These are phyloP conservation scores for Diplodus puntazzo DNA, from an alignment of 2,797 vertebrate genomes.

Conservation along the genomic window DNA sequence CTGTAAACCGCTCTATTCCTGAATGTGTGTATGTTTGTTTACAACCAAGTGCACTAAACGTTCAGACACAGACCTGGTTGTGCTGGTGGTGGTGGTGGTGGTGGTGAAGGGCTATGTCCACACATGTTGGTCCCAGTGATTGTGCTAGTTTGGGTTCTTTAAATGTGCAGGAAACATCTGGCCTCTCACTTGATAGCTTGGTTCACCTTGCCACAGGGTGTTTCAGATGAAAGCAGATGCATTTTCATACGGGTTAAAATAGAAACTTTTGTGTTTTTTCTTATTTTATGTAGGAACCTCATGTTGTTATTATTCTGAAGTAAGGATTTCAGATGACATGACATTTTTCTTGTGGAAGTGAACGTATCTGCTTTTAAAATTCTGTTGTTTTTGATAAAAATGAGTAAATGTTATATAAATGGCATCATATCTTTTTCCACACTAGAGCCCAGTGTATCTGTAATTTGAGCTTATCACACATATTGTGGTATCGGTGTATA, in stretches of 20 bases:
- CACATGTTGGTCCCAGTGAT: slow-evolving; percentile 7
- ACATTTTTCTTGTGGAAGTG: background rate
- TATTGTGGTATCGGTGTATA: background rate
- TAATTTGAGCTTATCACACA: background rate
- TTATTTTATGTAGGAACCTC: background rate
- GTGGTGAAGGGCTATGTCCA: background rate
- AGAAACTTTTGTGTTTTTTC: background rate
- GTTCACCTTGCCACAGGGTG: slow-evolving; percentile 47
- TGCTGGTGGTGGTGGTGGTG: slow-evolving; percentile 29
- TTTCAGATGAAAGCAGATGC: background rate
- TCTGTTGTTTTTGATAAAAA: background rate
- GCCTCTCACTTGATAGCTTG: background rate
- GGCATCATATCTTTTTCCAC: too few species aligned
- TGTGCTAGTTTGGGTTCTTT: slow-evolving; percentile 15
- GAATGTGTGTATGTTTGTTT: slow-evolving; percentile 49
- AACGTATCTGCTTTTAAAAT: background rate
- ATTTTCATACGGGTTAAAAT: background rate
- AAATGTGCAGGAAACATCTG: background rate
- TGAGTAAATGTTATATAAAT: too few species aligned
- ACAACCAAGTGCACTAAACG: background rate
- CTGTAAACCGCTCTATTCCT: slow-evolving; percentile 43
- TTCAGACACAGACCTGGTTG: slow-evolving; percentile 18
- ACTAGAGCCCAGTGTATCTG: background rate
- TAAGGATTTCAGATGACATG: too few species aligned
- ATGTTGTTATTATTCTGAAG: too few species aligned